Base-by-base conservation (phyloP, 1,140 invertebrate genomes). In the Phenacoccus solenopsis region DNA sequence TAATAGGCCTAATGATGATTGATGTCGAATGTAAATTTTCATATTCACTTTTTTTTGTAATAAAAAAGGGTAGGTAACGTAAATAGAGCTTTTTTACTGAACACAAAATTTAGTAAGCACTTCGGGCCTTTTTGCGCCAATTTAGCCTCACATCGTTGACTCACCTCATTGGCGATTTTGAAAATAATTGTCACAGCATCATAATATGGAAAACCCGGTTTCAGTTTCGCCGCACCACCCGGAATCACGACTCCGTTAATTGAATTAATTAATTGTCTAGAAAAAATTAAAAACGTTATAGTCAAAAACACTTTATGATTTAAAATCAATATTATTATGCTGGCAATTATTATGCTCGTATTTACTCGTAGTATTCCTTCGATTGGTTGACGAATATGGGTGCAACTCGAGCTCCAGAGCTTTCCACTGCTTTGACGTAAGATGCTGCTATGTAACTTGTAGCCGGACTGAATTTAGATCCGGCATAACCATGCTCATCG, bases 401-500 rank as follows among this genome's bases (percentile, higher is more conserved):
- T 1, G 92, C 85, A 5, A 90, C 90, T 77, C 88, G 81, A 5
- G 88, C 93, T 16, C 93, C 93, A 12, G 87, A 84, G 68, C 86
- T 81, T 81, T 96, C 91, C 10, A 96, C 74, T 78, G 84, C 90
- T 78, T 95, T 94, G 0, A 95, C 89, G 75, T 96, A 96, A 0
- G 89, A 90, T 0, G 91, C 87, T 0, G 87, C 86, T 61, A 96
- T 90, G 75, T 88, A 94, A 16, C 38, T n/a, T 49, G 12, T n/a
- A 9, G 13, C 20, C 13, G 3, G 12, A 2, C 12, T 49, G 38
- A 9, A 13, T 7, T 7, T 16, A 64, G 20, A 24, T 64, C 16
- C 25, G 4, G 59, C 59, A 7, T 7, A 4, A 24, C 13, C 9
- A 24, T 24, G 25, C 1, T 24, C 22, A 4, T 20, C 22, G 22